A percentile compares a stretch with the other conserved stretches of the same genome.
Evolutionary conservation across 2,797 vertebrate genomes (phyloP).

Genomic region (Leuciscus waleckii): DNA sequence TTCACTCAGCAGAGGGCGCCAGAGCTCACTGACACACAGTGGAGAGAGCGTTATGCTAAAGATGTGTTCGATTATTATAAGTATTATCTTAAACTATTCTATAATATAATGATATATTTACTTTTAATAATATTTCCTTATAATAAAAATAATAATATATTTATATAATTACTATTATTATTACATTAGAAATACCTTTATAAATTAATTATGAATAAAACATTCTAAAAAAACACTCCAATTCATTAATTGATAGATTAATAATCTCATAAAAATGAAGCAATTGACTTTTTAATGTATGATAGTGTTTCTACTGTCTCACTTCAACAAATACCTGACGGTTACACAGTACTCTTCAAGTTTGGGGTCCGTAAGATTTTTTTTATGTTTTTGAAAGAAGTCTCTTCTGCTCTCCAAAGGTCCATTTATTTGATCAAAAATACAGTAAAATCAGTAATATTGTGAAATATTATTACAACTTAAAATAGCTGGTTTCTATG

Average conservation of each 20-base stretch:
- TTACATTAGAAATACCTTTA: neutral
- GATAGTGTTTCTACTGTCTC: neutral
- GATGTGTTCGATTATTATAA: neutral
- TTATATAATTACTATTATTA: neutral
- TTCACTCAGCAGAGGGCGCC: constrained; percentile 43
- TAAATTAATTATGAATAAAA: too few species aligned
- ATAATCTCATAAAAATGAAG: neutral
- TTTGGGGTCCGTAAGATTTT: neutral
- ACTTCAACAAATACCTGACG: neutral
- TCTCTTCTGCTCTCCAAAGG: neutral
- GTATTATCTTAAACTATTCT: neutral
- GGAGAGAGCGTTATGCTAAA: neutral
- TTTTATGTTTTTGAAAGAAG: neutral
- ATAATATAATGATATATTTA: neutral
- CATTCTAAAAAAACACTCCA: too few species aligned
- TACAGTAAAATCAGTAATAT: neutral
- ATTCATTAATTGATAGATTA: neutral
- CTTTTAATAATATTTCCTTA: too few species aligned
- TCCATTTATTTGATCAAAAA: neutral
- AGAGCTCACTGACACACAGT: constrained; percentile 8
- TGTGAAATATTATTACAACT: neutral
- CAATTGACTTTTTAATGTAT: neutral
- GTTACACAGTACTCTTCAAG: neutral
- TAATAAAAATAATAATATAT: too few species aligned
- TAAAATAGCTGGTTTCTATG: neutral